Percentiles rank a stretch among this genome's conserved stretches.
These are phyloP conservation scores for Pangasius krempfi DNA, from an alignment of 2,797 vertebrate genomes.

Conservation along the genomic window DNA sequence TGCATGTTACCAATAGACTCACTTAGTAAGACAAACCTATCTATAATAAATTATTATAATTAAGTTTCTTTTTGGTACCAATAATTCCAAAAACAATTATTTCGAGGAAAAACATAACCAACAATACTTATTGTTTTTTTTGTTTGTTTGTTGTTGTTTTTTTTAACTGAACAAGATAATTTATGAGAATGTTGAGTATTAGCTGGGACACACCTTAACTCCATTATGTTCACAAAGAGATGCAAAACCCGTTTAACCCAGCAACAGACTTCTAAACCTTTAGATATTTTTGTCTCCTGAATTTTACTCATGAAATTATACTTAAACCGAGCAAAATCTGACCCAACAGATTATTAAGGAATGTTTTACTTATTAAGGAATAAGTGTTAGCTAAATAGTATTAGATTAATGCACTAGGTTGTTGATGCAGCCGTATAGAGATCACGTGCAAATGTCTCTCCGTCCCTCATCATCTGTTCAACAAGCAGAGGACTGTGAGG, in stretches of 20 bases:
- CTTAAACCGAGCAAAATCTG: background rate
- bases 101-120: no score
- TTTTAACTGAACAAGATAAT: background rate
- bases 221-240: background rate
- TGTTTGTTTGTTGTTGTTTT: background rate
- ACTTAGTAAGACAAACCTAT: background rate
- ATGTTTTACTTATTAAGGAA: background rate
- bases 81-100: no score
- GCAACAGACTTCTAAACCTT: background rate
- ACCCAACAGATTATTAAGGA: background rate
- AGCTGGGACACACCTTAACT: background rate
- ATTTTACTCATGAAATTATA: background rate
- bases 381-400: background rate
- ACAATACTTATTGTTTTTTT: no score
- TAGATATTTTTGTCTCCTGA: background rate
- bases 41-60: no score
- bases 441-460: constrained; percentile 11
- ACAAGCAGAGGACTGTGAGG: constrained; percentile 9
- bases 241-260: background rate
- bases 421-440: background rate
- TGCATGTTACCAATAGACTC: background rate
- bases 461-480: constrained; percentile 4
- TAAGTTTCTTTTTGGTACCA: no score
- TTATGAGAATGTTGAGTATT: background rate
- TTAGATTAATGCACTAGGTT: background rate